Evolutionary conservation across 2,888 invertebrate species (phyloP), one percentile per base, ranked within the genome.

Genomic region (Yponomeuta cagnagella): DNA sequence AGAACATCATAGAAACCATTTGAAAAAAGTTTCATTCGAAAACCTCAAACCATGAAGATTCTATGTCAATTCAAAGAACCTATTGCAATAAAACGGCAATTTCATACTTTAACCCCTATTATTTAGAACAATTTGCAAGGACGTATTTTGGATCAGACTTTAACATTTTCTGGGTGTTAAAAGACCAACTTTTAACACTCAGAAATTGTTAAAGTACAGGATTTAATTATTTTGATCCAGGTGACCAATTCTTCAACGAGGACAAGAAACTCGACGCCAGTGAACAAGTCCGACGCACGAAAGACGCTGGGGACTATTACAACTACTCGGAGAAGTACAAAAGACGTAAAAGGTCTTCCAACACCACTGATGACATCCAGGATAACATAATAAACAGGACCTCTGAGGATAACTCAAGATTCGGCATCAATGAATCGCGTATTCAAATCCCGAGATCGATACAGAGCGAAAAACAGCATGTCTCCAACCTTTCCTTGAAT

Each of bases 221-320:
- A 33, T 33, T 0, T 5, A 5, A 23, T 23, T 33, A 2, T 30
- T n/a, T n/a, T 12, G 10, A 12, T 31, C 64, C 31, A 65, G 30
- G 31, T n/a, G 33, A 33, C 65, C 10, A 65, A 31, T 12, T 65
- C 33, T 30, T 65, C 65, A 10, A 58, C 52, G 52, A 58, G 15
- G 5, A 15, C 52, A 58, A 15, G 52, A 58, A 58, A 58, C 15
- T 58, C 52, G 52, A 58, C 65, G 65, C 10, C 65, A 10, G 33
- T 10, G 65, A 65, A 65, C 0, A 79, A 77, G n/a, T 71, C 52
- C 52, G 52, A 72, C 5, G 30, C 70, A 72, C 71, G 3, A 79
- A 77, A 31, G 80, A 81, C 8, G 75, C 79, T 69, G 80, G 82
- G 81, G 67, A 65, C 8, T 30, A 65, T 12, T 31, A 33, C 33